A percentile compares a stretch with the other conserved stretches of the same genome.
Evolutionary conservation across 1,140 invertebrate species (phyloP).

Genomic region (Pseudomyrmex gracilis): DNA sequence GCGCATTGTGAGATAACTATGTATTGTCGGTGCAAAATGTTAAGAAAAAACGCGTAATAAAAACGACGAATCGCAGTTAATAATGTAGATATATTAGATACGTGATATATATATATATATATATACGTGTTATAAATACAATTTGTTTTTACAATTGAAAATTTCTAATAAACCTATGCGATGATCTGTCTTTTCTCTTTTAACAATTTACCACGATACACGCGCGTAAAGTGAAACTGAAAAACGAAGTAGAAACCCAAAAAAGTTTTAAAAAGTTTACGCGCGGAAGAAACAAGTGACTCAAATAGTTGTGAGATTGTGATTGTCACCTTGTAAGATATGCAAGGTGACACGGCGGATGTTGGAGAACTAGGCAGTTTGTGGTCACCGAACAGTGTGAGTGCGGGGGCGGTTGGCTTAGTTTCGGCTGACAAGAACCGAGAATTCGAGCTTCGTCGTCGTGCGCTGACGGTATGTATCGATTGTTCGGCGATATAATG

Average conservation of each 20-base stretch:
- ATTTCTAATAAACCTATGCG: too few species aligned
- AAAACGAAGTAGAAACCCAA: background rate
- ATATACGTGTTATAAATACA: too few species aligned
- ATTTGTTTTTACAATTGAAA: too few species aligned
- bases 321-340: conserved; percentile 68
- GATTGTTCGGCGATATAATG: conserved; percentile 83
- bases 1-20: background rate
- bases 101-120: too few species aligned
- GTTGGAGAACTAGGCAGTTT: conserved; percentile 76
- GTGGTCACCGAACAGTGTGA: conserved; percentile 73
- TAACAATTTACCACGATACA: too few species aligned
- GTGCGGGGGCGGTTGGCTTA: conserved; percentile 73
- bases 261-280: background rate
- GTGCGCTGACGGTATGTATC: conserved; percentile 78
- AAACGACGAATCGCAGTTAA: background rate
- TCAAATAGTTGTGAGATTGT: conserved; percentile 75
- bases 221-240: too few species aligned
- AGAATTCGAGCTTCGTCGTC: conserved; percentile 75
- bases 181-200: too few species aligned
- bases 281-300: conserved; percentile 5
- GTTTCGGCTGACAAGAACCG: conserved; percentile 73
- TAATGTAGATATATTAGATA: too few species aligned
- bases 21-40: background rate
- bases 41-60: background rate
- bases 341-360: conserved; percentile 77